Conservation (phyloP, 2,797 vertebrate species). For the Esox lucius region DNA sequence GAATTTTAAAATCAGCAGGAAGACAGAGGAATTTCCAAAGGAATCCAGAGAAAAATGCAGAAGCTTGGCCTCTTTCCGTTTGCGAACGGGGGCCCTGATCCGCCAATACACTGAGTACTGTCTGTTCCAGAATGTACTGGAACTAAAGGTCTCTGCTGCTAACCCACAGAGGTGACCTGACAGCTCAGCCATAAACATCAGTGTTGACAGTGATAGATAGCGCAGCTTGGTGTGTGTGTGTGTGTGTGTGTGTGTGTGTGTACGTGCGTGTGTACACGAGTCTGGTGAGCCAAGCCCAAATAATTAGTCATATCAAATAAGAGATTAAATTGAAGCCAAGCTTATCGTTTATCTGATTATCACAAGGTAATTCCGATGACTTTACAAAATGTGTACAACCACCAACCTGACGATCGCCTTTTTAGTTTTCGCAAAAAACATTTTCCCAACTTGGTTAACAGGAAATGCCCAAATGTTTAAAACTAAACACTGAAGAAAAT, state of each 20-base stretch:
- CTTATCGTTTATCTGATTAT: slow-evolving; percentile 3
- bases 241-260: background rate
- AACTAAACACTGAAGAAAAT: too few relatives aligned
- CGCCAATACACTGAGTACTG: background rate
- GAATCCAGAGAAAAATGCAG: background rate
- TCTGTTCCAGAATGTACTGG: too few relatives aligned
- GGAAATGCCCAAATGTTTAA: background rate
- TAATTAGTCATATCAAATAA: background rate
- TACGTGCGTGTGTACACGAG: background rate
- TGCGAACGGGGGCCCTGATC: background rate
- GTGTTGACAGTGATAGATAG: slow-evolving; percentile 67
- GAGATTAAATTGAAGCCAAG: background rate
- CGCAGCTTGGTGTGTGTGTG: slow-evolving; percentile 35
- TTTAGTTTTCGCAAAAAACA: background rate
- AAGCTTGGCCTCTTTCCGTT: background rate
- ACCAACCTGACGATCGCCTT: background rate
- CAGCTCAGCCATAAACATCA: slow-evolving; percentile 56
- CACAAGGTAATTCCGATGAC: slow-evolving; percentile 1
- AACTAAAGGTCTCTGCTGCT: too few relatives aligned
- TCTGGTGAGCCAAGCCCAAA: slow-evolving; percentile 17
- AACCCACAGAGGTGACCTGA: slow-evolving; percentile 26
- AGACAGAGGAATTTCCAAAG: background rate
- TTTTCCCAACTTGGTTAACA: background rate
- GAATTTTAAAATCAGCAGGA: background rate
- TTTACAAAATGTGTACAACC: slow-evolving; percentile 10